Evolutionary conservation across 2,888 invertebrate species (phyloP), one percentile per base, ranked within the genome.

Genomic region (Cremastinae sp.): DNA sequence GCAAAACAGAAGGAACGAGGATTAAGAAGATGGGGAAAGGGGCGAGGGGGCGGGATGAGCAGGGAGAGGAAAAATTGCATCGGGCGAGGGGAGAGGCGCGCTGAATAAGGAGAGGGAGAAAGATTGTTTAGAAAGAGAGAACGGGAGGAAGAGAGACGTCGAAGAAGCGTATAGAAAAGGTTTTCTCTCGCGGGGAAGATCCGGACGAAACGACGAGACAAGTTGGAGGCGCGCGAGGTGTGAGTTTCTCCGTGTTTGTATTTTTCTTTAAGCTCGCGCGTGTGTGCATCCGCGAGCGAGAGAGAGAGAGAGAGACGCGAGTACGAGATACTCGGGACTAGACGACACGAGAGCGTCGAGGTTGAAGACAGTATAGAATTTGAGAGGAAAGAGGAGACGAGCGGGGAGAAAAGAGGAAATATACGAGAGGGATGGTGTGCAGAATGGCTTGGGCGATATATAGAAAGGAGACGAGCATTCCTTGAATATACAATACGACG

Each of bases 371-470:
- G 28, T 45, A 45, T 49, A 47, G 72, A 69, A 69, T 69, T 54
- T 45, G 69, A 34, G 12, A 59, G 12, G 20, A 14, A 66, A 87
- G 87, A 87, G 89, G 89, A 90, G 90, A 85, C 90, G 90, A 90
- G 90, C 18, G 51, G 51, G 49, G 20, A 20, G 90, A 91, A 91
- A 87, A 78, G 79, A 75, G 73, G 75, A 38, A 56, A 80, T 79
- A 82, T 80, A 83, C 80, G 81, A 80, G 73, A 81, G 81, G 80
- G 54, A 59, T 80, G 79, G 80, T 77, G 41, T 41, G 8, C 41
- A 81, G 82, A 82, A 84, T 78, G 81, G 81, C 78, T 80, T 76
- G 79, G 76, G 78, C 78, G 78, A 81, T 75, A 64, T 56, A 79
- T 59, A 45, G 83, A 83, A 80, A 76, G 54, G 69, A 58, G 61